Evolutionary conservation across 2,113 vertebrate genomes (phyloP).

Genomic region (Acinonyx jubatus): DNA sequence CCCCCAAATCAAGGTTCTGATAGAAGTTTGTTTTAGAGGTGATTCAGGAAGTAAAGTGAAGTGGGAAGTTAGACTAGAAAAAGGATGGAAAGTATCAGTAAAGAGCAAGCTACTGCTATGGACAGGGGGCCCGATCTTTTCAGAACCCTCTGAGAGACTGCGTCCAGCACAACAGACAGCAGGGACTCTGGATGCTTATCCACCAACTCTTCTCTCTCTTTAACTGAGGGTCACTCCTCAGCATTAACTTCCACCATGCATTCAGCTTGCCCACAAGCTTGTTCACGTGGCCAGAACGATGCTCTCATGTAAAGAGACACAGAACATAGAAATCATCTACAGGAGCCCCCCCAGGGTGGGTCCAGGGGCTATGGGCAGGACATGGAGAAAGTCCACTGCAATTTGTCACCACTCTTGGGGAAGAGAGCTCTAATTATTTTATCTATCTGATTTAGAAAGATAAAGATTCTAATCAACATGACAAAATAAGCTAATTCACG

Average conservation of each 20-base stretch:
- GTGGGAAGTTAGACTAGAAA: not conserved
- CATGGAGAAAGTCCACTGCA: not conserved
- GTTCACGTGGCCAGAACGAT: not conserved
- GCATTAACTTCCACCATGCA: not conserved
- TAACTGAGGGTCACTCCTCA: not conserved
- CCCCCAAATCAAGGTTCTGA: not conserved
- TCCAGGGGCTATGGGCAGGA: rapidly evolving
- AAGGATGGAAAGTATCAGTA: not conserved
- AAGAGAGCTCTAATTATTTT: not conserved
- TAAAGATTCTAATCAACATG: not conserved
- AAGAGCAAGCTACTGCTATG: not conserved
- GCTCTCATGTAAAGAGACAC: not conserved
- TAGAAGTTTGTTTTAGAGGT: not conserved
- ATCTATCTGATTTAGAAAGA: not conserved
- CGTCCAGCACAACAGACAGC: rapidly evolving
- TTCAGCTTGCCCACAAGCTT: too few relatives aligned
- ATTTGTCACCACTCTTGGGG: not conserved
- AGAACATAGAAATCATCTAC: not conserved
- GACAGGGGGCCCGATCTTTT: not conserved
- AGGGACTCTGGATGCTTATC: not conserved
- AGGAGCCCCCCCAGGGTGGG: not conserved
- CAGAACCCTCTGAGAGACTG: too few relatives aligned
- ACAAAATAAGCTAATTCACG: not conserved
- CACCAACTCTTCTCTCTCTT: not conserved
- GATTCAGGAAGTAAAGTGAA: not conserved